Conservation (phyloP, 1,140 invertebrate species). For the Drosophila busckii region DNA sequence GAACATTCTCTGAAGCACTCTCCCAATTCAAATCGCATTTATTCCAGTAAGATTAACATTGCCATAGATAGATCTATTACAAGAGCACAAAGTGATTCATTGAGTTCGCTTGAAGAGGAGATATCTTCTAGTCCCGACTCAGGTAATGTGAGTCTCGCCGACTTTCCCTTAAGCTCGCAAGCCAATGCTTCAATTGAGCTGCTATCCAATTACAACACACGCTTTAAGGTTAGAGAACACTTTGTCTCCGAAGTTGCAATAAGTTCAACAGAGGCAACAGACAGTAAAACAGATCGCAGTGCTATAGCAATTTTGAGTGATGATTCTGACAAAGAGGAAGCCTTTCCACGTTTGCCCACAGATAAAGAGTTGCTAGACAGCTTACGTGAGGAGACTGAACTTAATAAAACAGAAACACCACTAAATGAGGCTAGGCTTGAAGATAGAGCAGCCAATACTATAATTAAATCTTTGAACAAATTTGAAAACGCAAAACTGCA, state of each 20-base stretch:
- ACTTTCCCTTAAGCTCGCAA: slow-evolving; percentile 49
- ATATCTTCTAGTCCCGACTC: slow-evolving; percentile 74
- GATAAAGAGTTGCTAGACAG: slow-evolving; percentile 62
- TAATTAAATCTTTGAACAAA: too few relatives aligned
- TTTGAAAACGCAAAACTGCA: too few relatives aligned
- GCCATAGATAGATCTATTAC: slow-evolving; percentile 45
- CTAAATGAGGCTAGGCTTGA: background rate
- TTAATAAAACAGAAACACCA: background rate
- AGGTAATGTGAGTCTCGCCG: slow-evolving; percentile 71
- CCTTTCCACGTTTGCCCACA: slow-evolving; percentile 62
- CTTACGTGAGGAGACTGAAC: slow-evolving; percentile 42
- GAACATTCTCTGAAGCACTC: slow-evolving; percentile 46
- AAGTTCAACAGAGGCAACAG: slow-evolving; percentile 32
- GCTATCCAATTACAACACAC: slow-evolving; percentile 52
- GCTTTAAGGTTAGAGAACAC: slow-evolving; percentile 60
- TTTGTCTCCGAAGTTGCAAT: slow-evolving; percentile 61
- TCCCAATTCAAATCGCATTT: slow-evolving; percentile 71
- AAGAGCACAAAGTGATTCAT: slow-evolving; percentile 60
- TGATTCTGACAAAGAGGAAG: slow-evolving; percentile 4
- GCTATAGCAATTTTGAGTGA: background rate
- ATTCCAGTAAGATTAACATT: slow-evolving; percentile 66
- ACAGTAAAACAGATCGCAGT: slow-evolving; percentile 18
- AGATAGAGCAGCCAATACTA: background rate
- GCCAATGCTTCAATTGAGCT: slow-evolving; percentile 58
- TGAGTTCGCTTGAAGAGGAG: slow-evolving; percentile 71